Percentiles rank a stretch among this genome's conserved stretches.
phyloP scores from a whole-genome alignment of 2,888 invertebrate genomes.

The Drosophila borealis region DNA sequence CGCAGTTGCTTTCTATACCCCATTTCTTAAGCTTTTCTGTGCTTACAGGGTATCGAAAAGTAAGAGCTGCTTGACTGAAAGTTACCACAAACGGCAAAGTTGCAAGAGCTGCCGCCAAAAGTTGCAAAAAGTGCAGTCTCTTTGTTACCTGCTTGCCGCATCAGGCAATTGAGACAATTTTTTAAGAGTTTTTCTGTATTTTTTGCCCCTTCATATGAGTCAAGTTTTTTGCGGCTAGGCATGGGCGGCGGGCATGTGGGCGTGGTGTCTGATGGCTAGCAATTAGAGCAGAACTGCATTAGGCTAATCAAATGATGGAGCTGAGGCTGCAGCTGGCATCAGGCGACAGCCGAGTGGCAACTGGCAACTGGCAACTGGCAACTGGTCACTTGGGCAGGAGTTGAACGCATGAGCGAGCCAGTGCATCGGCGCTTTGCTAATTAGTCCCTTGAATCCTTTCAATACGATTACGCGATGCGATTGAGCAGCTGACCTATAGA shows the following conservation, averaged over 20 bases:
- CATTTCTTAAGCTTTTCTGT: background rate
- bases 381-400: slow-evolving; percentile 14
- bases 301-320: slow-evolving; percentile 70
- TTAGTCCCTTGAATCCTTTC: slow-evolving; percentile 78
- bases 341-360: slow-evolving; percentile 6
- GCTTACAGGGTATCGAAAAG: slow-evolving; percentile 14
- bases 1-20: no score
- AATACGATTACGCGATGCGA: slow-evolving; percentile 68
- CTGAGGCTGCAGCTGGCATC: slow-evolving; percentile 8
- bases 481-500: slow-evolving; percentile 44
- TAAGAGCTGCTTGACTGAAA: slow-evolving; percentile 40
- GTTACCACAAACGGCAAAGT: slow-evolving; percentile 61
- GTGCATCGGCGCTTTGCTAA: slow-evolving; percentile 61
- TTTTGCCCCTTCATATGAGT: slow-evolving; percentile 14
- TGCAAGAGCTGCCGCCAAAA: slow-evolving; percentile 62
- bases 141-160: slow-evolving; percentile 55
- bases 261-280: slow-evolving; percentile 16
- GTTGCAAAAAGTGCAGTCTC: slow-evolving; percentile 47
- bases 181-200: slow-evolving; percentile 11
- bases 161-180: slow-evolving; percentile 57
- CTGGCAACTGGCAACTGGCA: slow-evolving; percentile 18
- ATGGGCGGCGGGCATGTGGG: background rate
- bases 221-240: background rate
- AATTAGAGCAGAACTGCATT: slow-evolving; percentile 72
- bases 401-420: slow-evolving; percentile 33